These are phyloP conservation scores for Ferdinandea cuprea DNA, from an alignment of 2,888 invertebrate species.

Conservation along the genomic window DNA sequence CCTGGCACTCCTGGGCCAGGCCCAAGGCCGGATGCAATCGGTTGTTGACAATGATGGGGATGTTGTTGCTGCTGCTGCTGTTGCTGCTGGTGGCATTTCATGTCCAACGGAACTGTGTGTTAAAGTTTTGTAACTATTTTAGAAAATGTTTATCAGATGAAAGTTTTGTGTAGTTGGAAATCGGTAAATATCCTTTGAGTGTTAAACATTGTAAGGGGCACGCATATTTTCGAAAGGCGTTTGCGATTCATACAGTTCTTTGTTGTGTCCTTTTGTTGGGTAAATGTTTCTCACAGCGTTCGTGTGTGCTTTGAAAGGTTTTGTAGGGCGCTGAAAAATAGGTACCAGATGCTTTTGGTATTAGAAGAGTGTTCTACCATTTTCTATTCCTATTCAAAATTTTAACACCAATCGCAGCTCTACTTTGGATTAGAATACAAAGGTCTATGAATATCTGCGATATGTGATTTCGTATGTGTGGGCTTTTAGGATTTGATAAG, in stretches of 20 bases:
- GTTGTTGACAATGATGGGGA: conserved; percentile 76
- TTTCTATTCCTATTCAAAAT: too few species aligned
- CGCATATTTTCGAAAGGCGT: neutral
- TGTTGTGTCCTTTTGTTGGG: neutral
- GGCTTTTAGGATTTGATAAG: too few species aligned
- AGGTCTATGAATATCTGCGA: too few species aligned
- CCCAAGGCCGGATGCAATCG: conserved; percentile 77
- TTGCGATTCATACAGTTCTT: neutral
- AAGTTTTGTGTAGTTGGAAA: conserved; percentile 75
- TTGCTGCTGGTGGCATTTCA: conserved; percentile 81
- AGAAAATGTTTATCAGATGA: conserved; percentile 59
- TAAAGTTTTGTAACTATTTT: conserved; percentile 71
- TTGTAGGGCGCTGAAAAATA: too few species aligned
- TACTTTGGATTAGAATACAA: too few species aligned
- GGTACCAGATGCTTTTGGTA: too few species aligned
- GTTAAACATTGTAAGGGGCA: conserved; percentile 2
- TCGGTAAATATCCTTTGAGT: conserved; percentile 51
- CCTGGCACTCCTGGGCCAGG: conserved; percentile 62
- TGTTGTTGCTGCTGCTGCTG: conserved; percentile 76
- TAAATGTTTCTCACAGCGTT: too few species aligned
- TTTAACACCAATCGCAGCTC: too few species aligned
- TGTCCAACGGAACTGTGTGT: conserved; percentile 82
- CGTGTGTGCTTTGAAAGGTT: too few species aligned
- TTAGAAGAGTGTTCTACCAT: too few species aligned
- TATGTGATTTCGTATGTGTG: too few species aligned